Evolutionary conservation across 1,140 invertebrate species (phyloP).

Genomic region (Trachymyrmex cornetzi): DNA sequence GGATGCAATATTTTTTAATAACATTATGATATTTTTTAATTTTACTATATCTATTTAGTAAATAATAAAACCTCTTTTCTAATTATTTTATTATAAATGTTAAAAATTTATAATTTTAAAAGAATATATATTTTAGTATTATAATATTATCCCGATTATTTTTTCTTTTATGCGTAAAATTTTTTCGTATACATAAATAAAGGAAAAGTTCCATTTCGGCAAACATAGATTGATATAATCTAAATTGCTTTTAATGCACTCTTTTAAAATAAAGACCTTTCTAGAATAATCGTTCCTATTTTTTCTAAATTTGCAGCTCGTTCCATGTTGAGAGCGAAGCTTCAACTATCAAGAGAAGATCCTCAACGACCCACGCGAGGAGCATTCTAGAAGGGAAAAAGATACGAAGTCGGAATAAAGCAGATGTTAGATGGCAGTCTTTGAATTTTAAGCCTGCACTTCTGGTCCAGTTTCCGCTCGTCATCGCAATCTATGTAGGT

Average conservation of each 20-base stretch:
- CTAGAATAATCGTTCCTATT: constrained; percentile 30
- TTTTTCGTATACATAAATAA: not conserved
- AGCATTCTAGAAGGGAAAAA: not conserved
- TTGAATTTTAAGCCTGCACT: constrained; percentile 49
- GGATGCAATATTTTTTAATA: not conserved
- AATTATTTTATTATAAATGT: not conserved
- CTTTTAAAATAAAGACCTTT: not conserved
- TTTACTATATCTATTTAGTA: not conserved
- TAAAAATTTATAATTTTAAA: not conserved
- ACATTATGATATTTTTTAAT: not conserved
- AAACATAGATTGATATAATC: not conserved
- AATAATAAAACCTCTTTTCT: constrained; percentile 4
- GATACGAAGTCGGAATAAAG: constrained; percentile 37
- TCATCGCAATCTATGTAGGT: constrained; percentile 25
- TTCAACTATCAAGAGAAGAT: not conserved
- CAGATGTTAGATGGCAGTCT: constrained; percentile 25
- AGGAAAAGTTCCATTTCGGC: not conserved
- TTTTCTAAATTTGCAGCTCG: constrained; percentile 22
- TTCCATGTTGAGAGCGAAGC: constrained; percentile 19
- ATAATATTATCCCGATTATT: not conserved
- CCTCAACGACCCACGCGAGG: constrained; percentile 12
- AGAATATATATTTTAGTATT: not conserved
- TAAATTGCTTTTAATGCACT: not conserved
- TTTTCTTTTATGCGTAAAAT: not conserved
- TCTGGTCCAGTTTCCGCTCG: not conserved